These are phyloP conservation scores for Aporophyla nigra DNA, from an alignment of 2,888 invertebrate genomes.

Conservation along the genomic window DNA sequence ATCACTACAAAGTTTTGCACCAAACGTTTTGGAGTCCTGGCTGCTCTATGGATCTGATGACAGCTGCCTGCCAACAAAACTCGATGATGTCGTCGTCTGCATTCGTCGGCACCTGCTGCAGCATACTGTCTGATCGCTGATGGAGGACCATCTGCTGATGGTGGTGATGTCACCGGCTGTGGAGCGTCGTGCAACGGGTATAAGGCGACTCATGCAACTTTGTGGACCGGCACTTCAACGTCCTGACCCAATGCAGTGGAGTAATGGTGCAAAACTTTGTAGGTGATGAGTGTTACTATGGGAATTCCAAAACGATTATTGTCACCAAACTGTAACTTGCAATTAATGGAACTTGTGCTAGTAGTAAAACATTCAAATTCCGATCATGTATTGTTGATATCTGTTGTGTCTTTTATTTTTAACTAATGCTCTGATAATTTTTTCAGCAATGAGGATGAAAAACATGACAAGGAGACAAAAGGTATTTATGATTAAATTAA, in stretches of 20 bases:
- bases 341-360: conserved; percentile 46
- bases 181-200: conserved; percentile 40
- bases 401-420: conserved; percentile 35
- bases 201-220: conserved; percentile 40
- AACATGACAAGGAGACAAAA: conserved; percentile 83
- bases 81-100: conserved; percentile 20
- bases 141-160: conserved; percentile 39
- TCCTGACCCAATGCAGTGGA: conserved; percentile 69
- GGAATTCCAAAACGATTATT: conserved; percentile 53
- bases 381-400: conserved; percentile 30
- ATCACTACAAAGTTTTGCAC: conserved; percentile 91
- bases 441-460: conserved; percentile 87
- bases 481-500: conserved; percentile 70
- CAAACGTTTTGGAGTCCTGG: conserved; percentile 64
- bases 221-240: conserved; percentile 43
- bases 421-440: conserved; percentile 69
- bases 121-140: conserved; percentile 11
- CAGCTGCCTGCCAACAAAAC: conserved; percentile 21
- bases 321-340: conserved; percentile 48
- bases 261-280: conserved; percentile 91
- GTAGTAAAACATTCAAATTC: conserved; percentile 47
- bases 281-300: conserved; percentile 76
- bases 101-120: conserved; percentile 15
- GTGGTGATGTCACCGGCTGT: conserved; percentile 18
- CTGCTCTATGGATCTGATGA: conserved; percentile 46